phyloP scores from a whole-genome alignment of 1,140 invertebrate species.

The Camponotus pennsylvanicus region DNA sequence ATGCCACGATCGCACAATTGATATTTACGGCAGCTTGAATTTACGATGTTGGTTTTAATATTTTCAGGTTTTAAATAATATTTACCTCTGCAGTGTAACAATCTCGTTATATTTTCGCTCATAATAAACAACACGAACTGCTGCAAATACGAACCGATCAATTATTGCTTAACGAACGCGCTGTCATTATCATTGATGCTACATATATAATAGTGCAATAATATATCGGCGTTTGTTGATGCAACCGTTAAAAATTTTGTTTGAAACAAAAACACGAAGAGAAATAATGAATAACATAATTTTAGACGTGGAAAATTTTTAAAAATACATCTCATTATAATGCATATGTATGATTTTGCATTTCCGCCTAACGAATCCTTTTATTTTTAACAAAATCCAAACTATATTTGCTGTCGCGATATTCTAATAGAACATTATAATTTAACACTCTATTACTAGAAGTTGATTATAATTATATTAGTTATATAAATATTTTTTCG shows the following conservation, averaged over 20 bases:
- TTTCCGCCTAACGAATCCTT: not conserved
- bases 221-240: not conserved
- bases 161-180: conserved; percentile 50
- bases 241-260: conserved; percentile 40
- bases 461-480: no score
- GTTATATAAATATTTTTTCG: no score
- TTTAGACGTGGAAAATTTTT: not conserved
- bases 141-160: not conserved
- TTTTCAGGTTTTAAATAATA: not conserved
- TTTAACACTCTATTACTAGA: conserved; percentile 8
- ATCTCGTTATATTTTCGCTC: conserved; percentile 27
- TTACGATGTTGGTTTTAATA: conserved; percentile 17
- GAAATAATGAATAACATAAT: not conserved
- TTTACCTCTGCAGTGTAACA: not conserved
- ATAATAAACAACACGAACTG: conserved; percentile 25
- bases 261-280: not conserved
- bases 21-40: conserved; percentile 36
- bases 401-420: not conserved
- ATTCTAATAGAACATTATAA: not conserved
- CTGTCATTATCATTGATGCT: conserved; percentile 22
- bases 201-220: not conserved
- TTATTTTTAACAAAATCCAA: not conserved
- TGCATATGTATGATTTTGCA: not conserved
- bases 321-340: not conserved
- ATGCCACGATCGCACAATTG: conserved; percentile 13